Conservation (phyloP, 1,140 invertebrate genomes). For the Apis laboriosa region DNA sequence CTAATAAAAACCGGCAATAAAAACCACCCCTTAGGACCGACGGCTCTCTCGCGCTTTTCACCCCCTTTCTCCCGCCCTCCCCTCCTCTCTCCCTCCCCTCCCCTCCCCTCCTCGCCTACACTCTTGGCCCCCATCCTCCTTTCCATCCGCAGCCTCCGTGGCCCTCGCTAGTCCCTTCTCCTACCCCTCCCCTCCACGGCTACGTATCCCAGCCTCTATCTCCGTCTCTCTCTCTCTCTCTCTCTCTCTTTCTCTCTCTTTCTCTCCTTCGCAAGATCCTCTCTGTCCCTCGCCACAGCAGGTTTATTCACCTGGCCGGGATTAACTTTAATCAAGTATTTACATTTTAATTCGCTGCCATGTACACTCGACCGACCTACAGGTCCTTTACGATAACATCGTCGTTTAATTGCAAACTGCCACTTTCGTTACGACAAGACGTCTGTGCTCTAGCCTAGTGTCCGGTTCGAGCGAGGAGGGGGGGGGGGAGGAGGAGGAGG, state of each 20-base stretch:
- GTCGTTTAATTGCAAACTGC: conserved; percentile 76
- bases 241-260: conserved; percentile 21
- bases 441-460: conserved; percentile 21
- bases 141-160: conserved; percentile 33
- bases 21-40: conserved; percentile 78
- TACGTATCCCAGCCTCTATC: no score
- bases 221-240: not conserved
- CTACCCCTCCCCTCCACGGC: not conserved
- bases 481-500: not conserved
- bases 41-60: conserved; percentile 59
- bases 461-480: not conserved
- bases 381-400: conserved; percentile 63
- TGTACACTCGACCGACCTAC: conserved; percentile 63
- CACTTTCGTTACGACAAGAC: conserved; percentile 60
- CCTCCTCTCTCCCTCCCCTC: not conserved
- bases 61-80: conserved; percentile 3
- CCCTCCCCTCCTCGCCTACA: not conserved
- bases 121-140: not conserved
- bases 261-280: conserved; percentile 44
- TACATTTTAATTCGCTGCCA: conserved; percentile 77
- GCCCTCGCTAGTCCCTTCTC: conserved; percentile 34
- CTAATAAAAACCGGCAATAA: conserved; percentile 82
- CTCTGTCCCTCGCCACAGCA: conserved; percentile 57
- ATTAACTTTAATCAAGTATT: conserved; percentile 79
- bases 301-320: conserved; percentile 67